Evolutionary conservation across 2,888 invertebrate species (phyloP), one percentile per base, ranked within the genome.

Genomic region (Caenorhabditis becei): DNA sequence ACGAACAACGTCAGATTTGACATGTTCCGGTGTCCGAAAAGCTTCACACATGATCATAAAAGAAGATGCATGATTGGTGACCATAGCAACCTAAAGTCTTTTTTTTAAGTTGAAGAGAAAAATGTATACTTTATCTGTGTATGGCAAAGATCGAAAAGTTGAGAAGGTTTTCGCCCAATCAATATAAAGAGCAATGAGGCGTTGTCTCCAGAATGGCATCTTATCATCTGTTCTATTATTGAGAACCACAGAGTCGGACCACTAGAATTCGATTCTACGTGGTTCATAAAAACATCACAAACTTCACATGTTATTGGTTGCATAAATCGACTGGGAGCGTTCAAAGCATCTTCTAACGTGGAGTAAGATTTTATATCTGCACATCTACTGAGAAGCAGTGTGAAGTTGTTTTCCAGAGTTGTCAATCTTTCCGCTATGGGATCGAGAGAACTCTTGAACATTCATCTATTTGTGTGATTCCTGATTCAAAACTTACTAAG

Each of bases 1-100:
- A 23, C 53, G 37, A 26, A 71, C 77, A 23, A 81, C 67, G 20
- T 81, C 81, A 18, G 77, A 56, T 62, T 87, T 85, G 8, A 81
- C 83, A 61, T 89, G 86, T 59, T 89, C 89, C 5, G 90, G 89
- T 14, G 90, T 90, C 1, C 90, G 87, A 59, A 90, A 90, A 16
- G 90, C 90, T 79, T 90, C 90, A 63, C 90, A 90, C 89, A 91
- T 90, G 11, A 90, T 90, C 88, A 90, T 89, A 63, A 89, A 90
- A 10, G 88, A 88, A 35, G 86, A 86, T 2, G 90, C 90, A 77
- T 90, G 90, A 80, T 90, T 91, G 10, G 87, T 91, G 26, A 90
- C 89, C 65, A 90, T 80, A 5, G 89, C 90, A 54, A 89, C 85
- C 89, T 88, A 66, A 56, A 86, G 51, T 62, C 18, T 14, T 20